Conservation (phyloP, 2,797 vertebrate genomes). For the Moxostoma hubbsi region DNA sequence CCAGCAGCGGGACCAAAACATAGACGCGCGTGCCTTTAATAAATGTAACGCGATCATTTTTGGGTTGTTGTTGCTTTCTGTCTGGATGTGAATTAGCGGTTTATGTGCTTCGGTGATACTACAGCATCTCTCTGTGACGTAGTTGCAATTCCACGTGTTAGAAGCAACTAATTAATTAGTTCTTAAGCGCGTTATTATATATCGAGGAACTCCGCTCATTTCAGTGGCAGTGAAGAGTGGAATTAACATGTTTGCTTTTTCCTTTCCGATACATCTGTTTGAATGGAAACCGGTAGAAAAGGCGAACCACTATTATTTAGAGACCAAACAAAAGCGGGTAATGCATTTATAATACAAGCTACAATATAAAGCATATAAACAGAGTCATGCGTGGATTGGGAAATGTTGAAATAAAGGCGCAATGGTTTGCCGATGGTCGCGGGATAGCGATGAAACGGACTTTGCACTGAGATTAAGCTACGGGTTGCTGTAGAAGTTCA, state of each 20-base stretch:
- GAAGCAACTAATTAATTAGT: conserved; percentile 41
- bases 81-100: not conserved
- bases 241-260: not conserved
- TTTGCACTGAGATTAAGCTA: not conserved
- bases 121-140: conserved; percentile 47
- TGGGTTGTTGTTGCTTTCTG: not conserved
- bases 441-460: not conserved
- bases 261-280: not conserved
- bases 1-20: conserved; percentile 24
- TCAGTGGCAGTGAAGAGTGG: not conserved
- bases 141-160: conserved; percentile 47
- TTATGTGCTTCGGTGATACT: conserved; percentile 30
- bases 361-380: too few relatives aligned
- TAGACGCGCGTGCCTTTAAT: not conserved
- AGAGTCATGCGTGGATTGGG: not conserved
- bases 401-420: not conserved
- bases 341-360: not conserved
- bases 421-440: not conserved
- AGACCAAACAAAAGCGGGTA: not conserved
- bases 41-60: not conserved
- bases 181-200: conserved; percentile 15
- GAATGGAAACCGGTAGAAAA: not conserved
- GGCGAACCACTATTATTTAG: not conserved
- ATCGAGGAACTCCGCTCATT: not conserved
- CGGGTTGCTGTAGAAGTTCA: not conserved